A percentile compares a stretch with the other conserved stretches of the same genome.
Conservation (phyloP, 2,113 vertebrate species). For the Cardinalis cardinalis region DNA sequence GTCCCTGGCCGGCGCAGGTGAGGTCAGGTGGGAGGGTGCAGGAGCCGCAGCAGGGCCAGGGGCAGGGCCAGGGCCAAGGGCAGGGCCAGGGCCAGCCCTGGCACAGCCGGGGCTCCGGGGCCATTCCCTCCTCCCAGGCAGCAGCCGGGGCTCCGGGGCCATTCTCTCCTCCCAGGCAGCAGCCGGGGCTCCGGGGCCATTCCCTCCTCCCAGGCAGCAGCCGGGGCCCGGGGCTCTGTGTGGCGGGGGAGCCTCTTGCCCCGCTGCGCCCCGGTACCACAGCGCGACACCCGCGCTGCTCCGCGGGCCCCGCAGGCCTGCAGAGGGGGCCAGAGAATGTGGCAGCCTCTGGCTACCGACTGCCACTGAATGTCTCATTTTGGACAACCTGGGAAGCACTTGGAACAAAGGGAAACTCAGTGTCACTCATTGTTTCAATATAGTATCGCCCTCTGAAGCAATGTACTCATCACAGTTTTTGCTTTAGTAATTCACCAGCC, state of each 20-base stretch:
- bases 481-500: background rate
- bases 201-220: background rate
- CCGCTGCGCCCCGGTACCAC: rapidly evolving
- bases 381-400: background rate
- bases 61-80: too few species aligned
- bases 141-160: rapidly evolving
- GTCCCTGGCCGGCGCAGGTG: background rate
- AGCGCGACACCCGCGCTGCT: rapidly evolving
- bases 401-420: background rate
- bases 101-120: background rate
- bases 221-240: rapidly evolving
- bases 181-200: background rate
- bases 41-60: background rate
- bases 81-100: background rate
- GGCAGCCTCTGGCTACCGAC: background rate
- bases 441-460: background rate
- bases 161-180: too few species aligned
- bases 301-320: background rate
- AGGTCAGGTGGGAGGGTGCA: too few species aligned
- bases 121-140: background rate
- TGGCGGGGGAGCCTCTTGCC: rapidly evolving
- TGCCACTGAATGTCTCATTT: rapidly evolving
- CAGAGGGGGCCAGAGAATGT: background rate
- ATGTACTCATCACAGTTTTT: background rate
- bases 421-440: background rate